A percentile compares a stretch with the other conserved stretches of the same genome.
These are phyloP conservation scores for Malacosoma neustria DNA, from an alignment of 2,888 invertebrate species.

Conservation along the genomic window DNA sequence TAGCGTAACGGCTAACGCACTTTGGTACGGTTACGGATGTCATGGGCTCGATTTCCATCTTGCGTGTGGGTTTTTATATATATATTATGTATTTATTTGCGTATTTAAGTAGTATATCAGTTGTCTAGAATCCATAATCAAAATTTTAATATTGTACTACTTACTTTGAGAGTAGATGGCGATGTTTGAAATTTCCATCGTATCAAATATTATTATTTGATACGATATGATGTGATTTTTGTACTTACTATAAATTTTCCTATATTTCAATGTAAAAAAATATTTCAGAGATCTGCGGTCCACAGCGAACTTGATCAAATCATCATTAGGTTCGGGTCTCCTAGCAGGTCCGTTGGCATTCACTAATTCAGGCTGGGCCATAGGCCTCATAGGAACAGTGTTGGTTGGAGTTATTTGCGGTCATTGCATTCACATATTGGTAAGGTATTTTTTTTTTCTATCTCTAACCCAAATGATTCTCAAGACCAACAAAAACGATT, in stretches of 20 bases:
- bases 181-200: neutral
- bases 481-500: no score
- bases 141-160: neutral
- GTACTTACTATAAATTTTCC: no score
- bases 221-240: no score
- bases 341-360: conserved; percentile 82
- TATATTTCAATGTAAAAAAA: no score
- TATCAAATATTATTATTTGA: conserved; percentile 1
- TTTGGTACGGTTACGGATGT: no score
- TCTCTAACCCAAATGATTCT: no score
- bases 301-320: conserved; percentile 59
- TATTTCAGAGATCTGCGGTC: conserved; percentile 53
- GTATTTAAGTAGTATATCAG: no score
- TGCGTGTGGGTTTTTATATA: no score
- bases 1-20: no score
- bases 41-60: no score
- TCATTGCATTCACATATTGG: conserved; percentile 63
- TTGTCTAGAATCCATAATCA: neutral
- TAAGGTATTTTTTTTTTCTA: no score
- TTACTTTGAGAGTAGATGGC: neutral
- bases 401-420: conserved; percentile 58
- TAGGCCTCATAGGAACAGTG: conserved; percentile 74
- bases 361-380: conserved; percentile 79
- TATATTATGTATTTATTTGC: no score
- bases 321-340: conserved; percentile 81